Evolutionary conservation across 2,113 vertebrate species (phyloP).

Genomic region (Festucalex cinctus): DNA sequence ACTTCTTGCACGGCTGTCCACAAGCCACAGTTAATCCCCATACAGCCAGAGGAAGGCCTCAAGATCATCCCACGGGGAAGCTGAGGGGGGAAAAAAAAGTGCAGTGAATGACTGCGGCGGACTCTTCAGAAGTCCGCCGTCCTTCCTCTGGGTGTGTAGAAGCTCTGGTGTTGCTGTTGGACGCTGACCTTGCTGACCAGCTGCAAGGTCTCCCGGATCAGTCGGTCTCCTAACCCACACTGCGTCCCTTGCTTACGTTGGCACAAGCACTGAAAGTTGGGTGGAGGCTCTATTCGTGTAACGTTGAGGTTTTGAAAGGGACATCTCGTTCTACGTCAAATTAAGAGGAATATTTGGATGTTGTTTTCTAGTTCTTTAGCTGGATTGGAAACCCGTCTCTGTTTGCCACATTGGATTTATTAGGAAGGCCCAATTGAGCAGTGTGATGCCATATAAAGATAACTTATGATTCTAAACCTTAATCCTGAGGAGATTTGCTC

Average conservation of each 20-base stretch:
- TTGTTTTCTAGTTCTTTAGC: not conserved
- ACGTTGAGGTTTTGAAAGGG: not conserved
- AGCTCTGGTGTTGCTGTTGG: conserved; percentile 38
- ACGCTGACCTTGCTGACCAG: conserved; percentile 26
- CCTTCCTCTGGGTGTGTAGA: conserved; percentile 21
- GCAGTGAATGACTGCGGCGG: conserved; percentile 19
- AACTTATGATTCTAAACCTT: conserved; percentile 14
- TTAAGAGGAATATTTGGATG: not conserved
- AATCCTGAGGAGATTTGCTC: not conserved
- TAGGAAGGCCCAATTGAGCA: not conserved
- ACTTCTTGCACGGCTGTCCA: conserved; percentile 34
- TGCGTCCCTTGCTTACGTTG: conserved; percentile 13
- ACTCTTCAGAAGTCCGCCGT: conserved; percentile 16
- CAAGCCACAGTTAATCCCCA: conserved; percentile 45
- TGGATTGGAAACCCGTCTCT: not conserved
- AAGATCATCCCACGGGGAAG: conserved; percentile 37
- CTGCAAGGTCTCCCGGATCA: conserved; percentile 11
- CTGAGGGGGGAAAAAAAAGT: conserved; percentile 22
- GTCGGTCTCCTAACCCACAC: conserved; percentile 16
- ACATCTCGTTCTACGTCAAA: not conserved
- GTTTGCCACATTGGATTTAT: not conserved
- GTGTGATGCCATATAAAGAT: not conserved
- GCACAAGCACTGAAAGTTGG: conserved; percentile 8
- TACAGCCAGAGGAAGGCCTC: conserved; percentile 40
- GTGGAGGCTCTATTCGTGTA: conserved; percentile 8